Percentiles rank a stretch among this genome's conserved stretches.
Evolutionary conservation across 2,888 invertebrate genomes (phyloP).

Genomic region (Phortica okadai): DNA sequence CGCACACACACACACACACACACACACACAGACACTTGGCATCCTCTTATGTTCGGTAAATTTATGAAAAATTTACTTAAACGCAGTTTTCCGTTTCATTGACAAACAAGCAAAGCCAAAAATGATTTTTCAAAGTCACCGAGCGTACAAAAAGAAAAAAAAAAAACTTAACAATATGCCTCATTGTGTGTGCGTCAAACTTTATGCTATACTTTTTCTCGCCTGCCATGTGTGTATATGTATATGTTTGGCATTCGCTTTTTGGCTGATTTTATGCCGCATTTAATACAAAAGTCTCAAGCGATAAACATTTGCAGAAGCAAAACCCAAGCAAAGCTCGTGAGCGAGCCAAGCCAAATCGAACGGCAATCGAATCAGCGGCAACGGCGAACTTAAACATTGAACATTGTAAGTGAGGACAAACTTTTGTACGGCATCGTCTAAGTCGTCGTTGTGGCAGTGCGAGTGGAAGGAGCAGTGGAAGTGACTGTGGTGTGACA

Average conservation of each 20-base stretch:
- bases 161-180: slow-evolving; percentile 23
- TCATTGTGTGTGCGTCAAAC: slow-evolving; percentile 20
- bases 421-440: slow-evolving; percentile 4
- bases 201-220: slow-evolving; percentile 21
- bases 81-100: slow-evolving; percentile 70
- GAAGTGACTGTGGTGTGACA: too few species aligned
- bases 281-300: slow-evolving; percentile 71
- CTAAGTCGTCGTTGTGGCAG: not conserved
- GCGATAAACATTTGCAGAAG: slow-evolving; percentile 51
- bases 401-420: not conserved
- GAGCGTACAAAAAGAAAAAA: not conserved
- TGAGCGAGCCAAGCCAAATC: slow-evolving; percentile 50
- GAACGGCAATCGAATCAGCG: slow-evolving; percentile 45
- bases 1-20: not conserved
- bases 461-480: too few species aligned
- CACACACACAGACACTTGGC: slow-evolving; percentile 31
- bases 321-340: not conserved
- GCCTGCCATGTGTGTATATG: slow-evolving; percentile 58
- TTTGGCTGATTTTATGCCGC: slow-evolving; percentile 65
- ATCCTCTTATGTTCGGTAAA: slow-evolving; percentile 35
- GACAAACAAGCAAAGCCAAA: slow-evolving; percentile 52
- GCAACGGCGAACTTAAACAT: slow-evolving; percentile 8
- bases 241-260: slow-evolving; percentile 14
- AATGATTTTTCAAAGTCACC: slow-evolving; percentile 19
- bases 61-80: slow-evolving; percentile 67